These are phyloP conservation scores for Halocynthia aurantium DNA, from an alignment of 23 tunicate genomes.

Conservation along the genomic window DNA sequence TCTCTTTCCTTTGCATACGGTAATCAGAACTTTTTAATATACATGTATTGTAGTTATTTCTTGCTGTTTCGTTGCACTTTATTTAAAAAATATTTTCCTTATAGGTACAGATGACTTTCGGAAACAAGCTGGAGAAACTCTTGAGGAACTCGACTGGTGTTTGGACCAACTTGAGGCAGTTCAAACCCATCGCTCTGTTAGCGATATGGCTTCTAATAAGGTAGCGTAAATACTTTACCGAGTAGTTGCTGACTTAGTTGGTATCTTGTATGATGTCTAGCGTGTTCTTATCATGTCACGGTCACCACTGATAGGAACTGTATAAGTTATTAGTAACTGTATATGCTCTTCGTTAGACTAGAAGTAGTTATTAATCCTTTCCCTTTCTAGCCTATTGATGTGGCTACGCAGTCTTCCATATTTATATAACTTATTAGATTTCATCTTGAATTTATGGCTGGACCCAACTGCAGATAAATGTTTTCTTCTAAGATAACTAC, in stretches of 20 bases:
- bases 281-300: too few relatives aligned
- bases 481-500: too few relatives aligned
- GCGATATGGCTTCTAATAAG: constrained; percentile 94
- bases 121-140: constrained; percentile 49
- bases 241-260: background rate
- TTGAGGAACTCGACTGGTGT: constrained; percentile 95
- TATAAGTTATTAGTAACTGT: background rate
- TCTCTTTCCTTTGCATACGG: constrained; percentile 1
- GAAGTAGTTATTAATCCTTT: too few relatives aligned
- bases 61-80: background rate
- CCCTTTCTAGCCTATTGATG: too few relatives aligned
- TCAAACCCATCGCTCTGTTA: constrained; percentile 90
- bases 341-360: too few relatives aligned
- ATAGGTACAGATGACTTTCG: constrained; percentile 72
- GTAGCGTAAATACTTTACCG: constrained; percentile 5
- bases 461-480: too few relatives aligned
- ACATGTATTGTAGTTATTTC: background rate
- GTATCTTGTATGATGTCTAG: too few relatives aligned
- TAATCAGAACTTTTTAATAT: background rate
- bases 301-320: too few relatives aligned
- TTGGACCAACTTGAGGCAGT: constrained; percentile 78
- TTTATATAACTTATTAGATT: too few relatives aligned
- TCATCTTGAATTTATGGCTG: too few relatives aligned
- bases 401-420: too few relatives aligned
- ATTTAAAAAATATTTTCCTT: background rate